Evolutionary conservation across 2,797 vertebrate genomes (phyloP), one percentile per base, ranked within the genome.

Genomic region (Thunnus albacares): DNA sequence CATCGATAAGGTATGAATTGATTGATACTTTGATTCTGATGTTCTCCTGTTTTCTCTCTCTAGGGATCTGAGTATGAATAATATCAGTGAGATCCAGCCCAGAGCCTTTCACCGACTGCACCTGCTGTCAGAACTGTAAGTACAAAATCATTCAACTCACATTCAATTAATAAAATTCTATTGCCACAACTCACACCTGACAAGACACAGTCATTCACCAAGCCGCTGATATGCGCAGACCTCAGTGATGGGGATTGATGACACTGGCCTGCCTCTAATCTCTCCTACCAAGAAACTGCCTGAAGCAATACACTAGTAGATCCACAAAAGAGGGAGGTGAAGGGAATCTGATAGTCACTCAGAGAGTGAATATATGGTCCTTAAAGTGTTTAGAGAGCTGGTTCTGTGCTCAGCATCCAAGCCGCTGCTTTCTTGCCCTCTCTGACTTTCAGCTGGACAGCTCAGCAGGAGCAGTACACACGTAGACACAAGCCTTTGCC

Each of bases 31-130:
- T 82, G 51, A 70, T 79, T 65, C 59, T 81, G 65, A 91, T 78
- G 28, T 45, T 47, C 49, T 52, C 60, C 24, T 22, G 4, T 53
- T 75, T 78, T 84, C 81, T 82, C 83, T 90, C 80, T 90, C 71
- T 76, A 99, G 98, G 72, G 98, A 99, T 82, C 94, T 99, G 89
- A 99, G 97, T 80, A 98, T 99, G 98, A 99, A 99, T 95, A 99
- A 98, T 95, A 97, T 99, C 88, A 98, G 97, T 0, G 91, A 92
- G 88, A 95, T 99, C 79, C 95, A 95, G 87, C 96, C 97, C 10
- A 92, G 95, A 17, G 79, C 92, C 8, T 97, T 99, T 91, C 94
- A 59, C 17, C 95, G 93, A 72, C 96, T 99, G 92, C 96, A 96
- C 86, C 97, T 98, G 94, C 87, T 99, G 89, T 96, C 96, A 86